A percentile compares a stretch with the other conserved stretches of the same genome.
Conservation (phyloP, 2,113 vertebrate genomes). For the Cochlearius cochlearius region DNA sequence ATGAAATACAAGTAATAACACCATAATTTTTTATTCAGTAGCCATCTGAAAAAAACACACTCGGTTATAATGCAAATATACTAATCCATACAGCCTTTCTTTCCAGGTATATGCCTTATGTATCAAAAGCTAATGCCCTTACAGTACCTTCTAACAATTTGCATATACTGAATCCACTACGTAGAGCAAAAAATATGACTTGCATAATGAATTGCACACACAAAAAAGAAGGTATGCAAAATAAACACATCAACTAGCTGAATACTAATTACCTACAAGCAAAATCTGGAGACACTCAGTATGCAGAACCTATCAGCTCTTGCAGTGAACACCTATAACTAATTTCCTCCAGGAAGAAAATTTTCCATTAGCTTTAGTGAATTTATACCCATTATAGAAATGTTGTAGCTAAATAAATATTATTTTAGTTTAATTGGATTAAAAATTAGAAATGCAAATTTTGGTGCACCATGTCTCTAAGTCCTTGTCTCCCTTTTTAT, state of each 20-base stretch:
- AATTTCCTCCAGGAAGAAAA: constrained; percentile 60
- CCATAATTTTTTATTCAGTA: not conserved
- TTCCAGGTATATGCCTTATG: constrained; percentile 12
- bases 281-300: constrained; percentile 42
- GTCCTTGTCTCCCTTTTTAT: constrained; percentile 79
- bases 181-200: constrained; percentile 34
- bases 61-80: not conserved
- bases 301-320: constrained; percentile 57
- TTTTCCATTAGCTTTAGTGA: constrained; percentile 60
- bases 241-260: constrained; percentile 57
- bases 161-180: constrained; percentile 1
- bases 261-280: constrained; percentile 52
- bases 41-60: not conserved
- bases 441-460: constrained; percentile 84
- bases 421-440: constrained; percentile 80
- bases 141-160: constrained; percentile 38
- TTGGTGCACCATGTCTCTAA: constrained; percentile 57
- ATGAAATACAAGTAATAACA: not conserved
- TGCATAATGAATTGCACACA: constrained; percentile 33
- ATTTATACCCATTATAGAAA: constrained; percentile 57
- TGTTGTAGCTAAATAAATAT: constrained; percentile 75
- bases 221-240: constrained; percentile 41
- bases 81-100: not conserved
- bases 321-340: constrained; percentile 49
- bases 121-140: constrained; percentile 32